Evolutionary conservation across 2,888 invertebrate genomes (phyloP).

Genomic region (Nephrotoma appendiculata): DNA sequence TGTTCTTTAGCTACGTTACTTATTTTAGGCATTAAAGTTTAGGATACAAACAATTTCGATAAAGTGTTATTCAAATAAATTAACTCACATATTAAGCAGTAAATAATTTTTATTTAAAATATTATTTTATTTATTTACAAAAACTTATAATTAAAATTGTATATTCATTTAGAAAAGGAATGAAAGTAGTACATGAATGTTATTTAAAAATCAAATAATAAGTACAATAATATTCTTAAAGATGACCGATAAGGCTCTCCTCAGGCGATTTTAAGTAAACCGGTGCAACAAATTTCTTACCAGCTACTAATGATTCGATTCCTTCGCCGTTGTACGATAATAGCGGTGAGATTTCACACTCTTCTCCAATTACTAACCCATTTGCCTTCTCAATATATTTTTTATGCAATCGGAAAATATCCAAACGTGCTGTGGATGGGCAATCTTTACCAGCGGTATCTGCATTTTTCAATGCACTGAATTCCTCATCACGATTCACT

Average conservation of each 20-base stretch:
- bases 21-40: too few species aligned
- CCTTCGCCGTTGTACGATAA: slow-evolving; percentile 86
- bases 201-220: neutral
- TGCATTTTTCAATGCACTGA: slow-evolving; percentile 92
- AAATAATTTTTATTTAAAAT: neutral
- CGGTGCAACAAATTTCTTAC: slow-evolving; percentile 53
- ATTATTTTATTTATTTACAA: neutral
- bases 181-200: neutral
- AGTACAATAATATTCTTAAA: slow-evolving; percentile 14
- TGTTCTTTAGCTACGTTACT: too few species aligned
- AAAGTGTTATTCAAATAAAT: neutral
- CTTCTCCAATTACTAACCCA: slow-evolving; percentile 49
- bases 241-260: slow-evolving; percentile 26
- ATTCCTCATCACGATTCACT: slow-evolving; percentile 81
- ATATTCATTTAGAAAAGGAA: neutral
- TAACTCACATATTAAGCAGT: neutral
- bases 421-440: slow-evolving; percentile 69
- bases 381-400: slow-evolving; percentile 71
- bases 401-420: slow-evolving; percentile 61
- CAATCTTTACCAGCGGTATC: slow-evolving; percentile 81
- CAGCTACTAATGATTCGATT: slow-evolving; percentile 47
- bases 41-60: too few species aligned
- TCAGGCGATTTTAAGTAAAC: slow-evolving; percentile 39
- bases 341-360: slow-evolving; percentile 83
- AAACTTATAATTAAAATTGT: neutral